These are phyloP conservation scores for Syngnathus rostellatus DNA, from an alignment of 2,797 vertebrate species.

Conservation along the genomic window DNA sequence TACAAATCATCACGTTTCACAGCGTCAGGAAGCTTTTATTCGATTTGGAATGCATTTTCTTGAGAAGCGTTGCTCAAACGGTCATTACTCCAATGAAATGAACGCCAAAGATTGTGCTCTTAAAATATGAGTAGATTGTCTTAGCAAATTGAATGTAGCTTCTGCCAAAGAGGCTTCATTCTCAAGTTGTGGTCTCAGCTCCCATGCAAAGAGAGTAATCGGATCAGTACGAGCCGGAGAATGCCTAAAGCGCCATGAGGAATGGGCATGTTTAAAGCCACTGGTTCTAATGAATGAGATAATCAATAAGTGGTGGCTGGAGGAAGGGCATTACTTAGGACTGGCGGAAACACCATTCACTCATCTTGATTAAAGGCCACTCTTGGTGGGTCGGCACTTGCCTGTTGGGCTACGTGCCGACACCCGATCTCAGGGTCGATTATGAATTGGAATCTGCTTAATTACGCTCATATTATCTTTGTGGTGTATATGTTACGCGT, in stretches of 20 bases:
- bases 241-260: conserved; percentile 37
- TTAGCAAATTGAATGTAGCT: not conserved
- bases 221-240: conserved; percentile 36
- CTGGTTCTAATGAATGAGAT: conserved; percentile 60
- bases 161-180: not conserved
- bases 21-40: not conserved
- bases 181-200: conserved; percentile 5
- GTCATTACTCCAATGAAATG: not conserved
- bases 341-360: conserved; percentile 48
- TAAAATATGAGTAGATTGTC: not conserved
- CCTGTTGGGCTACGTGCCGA: conserved; percentile 17
- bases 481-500: conserved; percentile 15
- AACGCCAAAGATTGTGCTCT: not conserved
- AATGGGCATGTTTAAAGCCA: conserved; percentile 27
- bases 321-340: conserved; percentile 51
- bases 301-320: conserved; percentile 52
- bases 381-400: not conserved
- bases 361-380: conserved; percentile 59
- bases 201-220: conserved; percentile 38
- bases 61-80: not conserved
- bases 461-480: conserved; percentile 37
- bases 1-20: not conserved
- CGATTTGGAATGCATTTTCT: not conserved
- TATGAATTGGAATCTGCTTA: conserved; percentile 42
- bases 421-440: conserved; percentile 45